Base-by-base conservation (phyloP, 2,797 vertebrate genomes). In the Ambastaia sidthimunki region DNA sequence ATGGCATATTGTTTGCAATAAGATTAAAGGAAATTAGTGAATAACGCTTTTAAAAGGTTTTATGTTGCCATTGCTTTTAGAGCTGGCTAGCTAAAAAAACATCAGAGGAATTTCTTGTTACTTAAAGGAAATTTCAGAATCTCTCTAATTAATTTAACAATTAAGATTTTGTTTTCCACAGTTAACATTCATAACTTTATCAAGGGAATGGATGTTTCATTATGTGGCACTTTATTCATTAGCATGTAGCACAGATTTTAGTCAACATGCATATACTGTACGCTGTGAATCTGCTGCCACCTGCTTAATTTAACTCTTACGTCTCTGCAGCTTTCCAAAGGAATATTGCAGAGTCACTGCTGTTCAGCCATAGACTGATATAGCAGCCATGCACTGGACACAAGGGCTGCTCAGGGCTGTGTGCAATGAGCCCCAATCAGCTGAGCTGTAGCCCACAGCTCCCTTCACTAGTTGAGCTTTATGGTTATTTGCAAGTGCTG, bases 291-390 rank as follows among this genome's bases (percentile, higher is more conserved):
- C 15, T 62, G 31, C 70, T 62, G 31, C 70, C 71, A 84, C 72
- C 80, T 57, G 73, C 47, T 34, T 76, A 63, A n/a, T 12, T 80
- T 85, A 82, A 79, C 78, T 82, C 59, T 68, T 52, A 72, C 88
- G 88, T 77, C 85, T 60, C 28, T 85, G 83, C 86, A 86, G 85
- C 82, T 85, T 85, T 88, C 86, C 59, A 83, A 83, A 86, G 41
- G 72, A 59, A 10, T 13, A 83, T 83, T 89, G 89, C 89, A 88
- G 91, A 93, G 88, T 92, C 90, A 90, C 60, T 80, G 83, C 82
- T 77, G 83, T 76, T 87, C 83, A 65, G 68, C 68, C 86, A 76
- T 75, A 81, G 88, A 70, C 85, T 76, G 71, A 89, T 85, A 83
- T 47, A 76, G 77, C 75, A 73, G 55, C 41, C 28, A 4, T 84